Percentiles rank a stretch among this genome's conserved stretches.
Conservation (phyloP, 2,888 invertebrate genomes). For the Nemapogon koenigi region DNA sequence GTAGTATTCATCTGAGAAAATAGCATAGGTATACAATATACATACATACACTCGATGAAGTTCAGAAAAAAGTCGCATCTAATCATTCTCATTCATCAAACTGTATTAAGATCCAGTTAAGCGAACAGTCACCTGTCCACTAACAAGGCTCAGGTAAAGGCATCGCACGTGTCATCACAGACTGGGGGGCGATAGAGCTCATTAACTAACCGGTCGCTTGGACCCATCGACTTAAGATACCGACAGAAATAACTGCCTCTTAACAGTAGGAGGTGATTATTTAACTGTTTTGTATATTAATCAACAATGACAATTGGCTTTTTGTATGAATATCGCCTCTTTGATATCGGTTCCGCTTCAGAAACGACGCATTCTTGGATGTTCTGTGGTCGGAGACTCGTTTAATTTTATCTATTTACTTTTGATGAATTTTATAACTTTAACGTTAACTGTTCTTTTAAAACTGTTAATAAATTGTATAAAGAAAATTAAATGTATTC, state of each 20-base stretch:
- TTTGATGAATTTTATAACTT: too few species aligned
- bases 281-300: conserved; percentile 8
- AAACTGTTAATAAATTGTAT: too few species aligned
- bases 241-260: conserved; percentile 9
- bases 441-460: too few species aligned
- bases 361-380: too few species aligned
- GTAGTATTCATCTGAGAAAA: too few species aligned
- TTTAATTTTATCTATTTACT: too few species aligned
- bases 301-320: conserved; percentile 6
- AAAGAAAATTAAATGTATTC: too few species aligned
- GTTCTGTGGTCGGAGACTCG: too few species aligned
- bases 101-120: conserved; percentile 6
- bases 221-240: conserved; percentile 33
- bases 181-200: conserved; percentile 42
- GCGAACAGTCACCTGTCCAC: conserved; percentile 17
- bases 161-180: conserved; percentile 49
- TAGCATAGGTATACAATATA: too few species aligned
- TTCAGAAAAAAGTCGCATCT: conserved; percentile 5
- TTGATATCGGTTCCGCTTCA: conserved; percentile 2
- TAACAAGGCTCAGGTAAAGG: conserved; percentile 41
- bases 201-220: conserved; percentile 37
- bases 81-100: conserved; percentile 6
- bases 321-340: neutral
- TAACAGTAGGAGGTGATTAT: conserved; percentile 8
- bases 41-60: neutral